Base-by-base conservation (phyloP, 2,888 invertebrate genomes). In the Epirrita christyi region DNA sequence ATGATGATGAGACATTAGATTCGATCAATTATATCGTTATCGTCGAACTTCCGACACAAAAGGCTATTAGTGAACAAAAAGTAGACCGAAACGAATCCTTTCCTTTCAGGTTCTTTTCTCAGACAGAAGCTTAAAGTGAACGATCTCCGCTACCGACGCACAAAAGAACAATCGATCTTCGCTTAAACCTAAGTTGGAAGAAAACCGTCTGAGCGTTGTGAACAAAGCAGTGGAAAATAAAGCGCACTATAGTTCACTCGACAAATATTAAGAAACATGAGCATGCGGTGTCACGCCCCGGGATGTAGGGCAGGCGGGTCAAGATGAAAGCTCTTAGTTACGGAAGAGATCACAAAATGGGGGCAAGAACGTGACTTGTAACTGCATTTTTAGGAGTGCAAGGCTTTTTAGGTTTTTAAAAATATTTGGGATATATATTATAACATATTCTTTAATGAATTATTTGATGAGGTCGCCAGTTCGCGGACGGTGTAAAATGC, bases 311-410 rank as follows among this genome's bases (percentile, higher is more conserved):
- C 85, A 76, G 65, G 65, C 74, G 66, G 87, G 87, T 86, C 88
- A 83, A 78, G 81, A 82, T 83, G 80, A 85, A 86, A 86, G 84
- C 87, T 73, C 86, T 87, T 83, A 79, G 80, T 85, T 86, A 83
- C 68, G 65, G 70, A 67, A 70, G 70, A 68, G 70, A 73, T 45
- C 54, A 50, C 64, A 67, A 75, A 87, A 85, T 68, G 80, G 70
- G 88, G 85, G 70, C 87, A 83, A 78, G 77, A 78, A 70, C 76
- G 78, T 75, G 74, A 71, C 78, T 58, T 56, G 58, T 46, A 57
- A 49, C 27, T 60, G 45, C 40, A 63, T 50, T 55, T 59, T 62
- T 58, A 57, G 51, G 49, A 50, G 55, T 45, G 45, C 36, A 51
- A 27, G 10, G 41, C 13, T 34, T 37, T 49, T 41, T 43, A 40